Conservation (phyloP, 2,113 vertebrate genomes). For the Rhinopomastus cyanomelas region DNA sequence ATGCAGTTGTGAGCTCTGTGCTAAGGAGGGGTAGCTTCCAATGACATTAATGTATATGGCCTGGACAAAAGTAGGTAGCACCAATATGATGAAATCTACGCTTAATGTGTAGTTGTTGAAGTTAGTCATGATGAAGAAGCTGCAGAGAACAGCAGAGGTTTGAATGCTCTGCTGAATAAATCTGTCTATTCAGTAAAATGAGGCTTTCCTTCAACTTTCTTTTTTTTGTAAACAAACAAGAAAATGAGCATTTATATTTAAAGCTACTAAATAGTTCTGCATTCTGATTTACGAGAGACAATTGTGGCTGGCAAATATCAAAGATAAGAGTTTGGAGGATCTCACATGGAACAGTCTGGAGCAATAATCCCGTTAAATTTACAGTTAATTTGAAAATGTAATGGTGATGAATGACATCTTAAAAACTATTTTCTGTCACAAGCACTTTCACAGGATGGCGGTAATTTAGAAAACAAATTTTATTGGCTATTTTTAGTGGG, state of each 20-base stretch:
- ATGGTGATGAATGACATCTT: constrained; percentile 26
- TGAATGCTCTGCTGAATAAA: background rate
- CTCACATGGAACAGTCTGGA: constrained; percentile 35
- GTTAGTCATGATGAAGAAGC: background rate
- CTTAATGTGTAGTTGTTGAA: background rate
- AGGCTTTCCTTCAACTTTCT: background rate
- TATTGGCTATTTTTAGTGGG: constrained; percentile 47
- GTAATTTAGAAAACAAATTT: constrained; percentile 47
- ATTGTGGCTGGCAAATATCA: background rate
- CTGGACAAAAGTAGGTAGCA: background rate
- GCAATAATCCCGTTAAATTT: constrained; percentile 49
- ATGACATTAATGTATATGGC: too few species aligned
- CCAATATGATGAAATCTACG: background rate
- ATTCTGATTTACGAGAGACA: background rate
- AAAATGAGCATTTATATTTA: constrained; percentile 3
- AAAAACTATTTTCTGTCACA: constrained; percentile 41
- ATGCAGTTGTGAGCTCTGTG: rapidly evolving
- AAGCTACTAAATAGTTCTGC: background rate
- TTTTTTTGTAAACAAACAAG: background rate
- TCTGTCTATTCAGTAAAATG: background rate
- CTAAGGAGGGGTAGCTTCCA: rapidly evolving
- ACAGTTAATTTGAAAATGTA: constrained; percentile 50
- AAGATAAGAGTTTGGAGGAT: constrained; percentile 41
- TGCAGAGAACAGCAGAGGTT: background rate
- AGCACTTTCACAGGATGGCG: constrained; percentile 24